phyloP scores from a whole-genome alignment of 2,113 vertebrate species.

The Ceyx cyanopectus region DNA sequence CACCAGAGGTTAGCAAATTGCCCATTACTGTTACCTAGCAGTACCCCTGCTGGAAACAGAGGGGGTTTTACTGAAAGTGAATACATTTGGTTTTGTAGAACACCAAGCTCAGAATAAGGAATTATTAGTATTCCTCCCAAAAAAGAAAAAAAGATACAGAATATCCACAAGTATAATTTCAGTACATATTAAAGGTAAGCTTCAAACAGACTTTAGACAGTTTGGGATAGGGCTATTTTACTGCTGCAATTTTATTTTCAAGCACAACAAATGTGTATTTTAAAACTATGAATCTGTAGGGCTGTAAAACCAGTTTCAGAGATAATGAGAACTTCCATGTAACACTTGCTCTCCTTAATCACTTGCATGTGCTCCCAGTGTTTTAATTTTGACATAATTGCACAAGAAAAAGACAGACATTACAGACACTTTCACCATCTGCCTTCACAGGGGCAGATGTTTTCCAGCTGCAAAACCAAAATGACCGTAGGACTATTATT shows the following conservation, averaged over 20 bases:
- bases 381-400: slow-evolving; percentile 32
- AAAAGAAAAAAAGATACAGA: neutral
- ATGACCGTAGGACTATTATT: neutral
- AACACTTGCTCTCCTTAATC: slow-evolving; percentile 20
- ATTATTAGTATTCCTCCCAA: neutral
- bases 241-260: neutral
- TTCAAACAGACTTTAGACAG: neutral
- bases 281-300: neutral
- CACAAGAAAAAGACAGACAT: slow-evolving; percentile 3
- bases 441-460: slow-evolving; percentile 17
- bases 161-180: neutral
- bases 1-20: neutral
- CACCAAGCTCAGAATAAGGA: neutral
- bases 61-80: neutral
- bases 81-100: neutral
- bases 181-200: neutral
- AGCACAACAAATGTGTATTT: neutral
- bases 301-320: neutral
- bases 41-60: neutral
- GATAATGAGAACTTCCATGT: neutral
- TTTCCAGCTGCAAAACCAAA: slow-evolving; percentile 48
- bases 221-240: neutral
- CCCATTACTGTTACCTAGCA: neutral
- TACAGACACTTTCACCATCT: slow-evolving; percentile 5
- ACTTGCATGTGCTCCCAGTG: neutral